Conservation (phyloP, 2,888 invertebrate species). For the Archips crataeganus region DNA sequence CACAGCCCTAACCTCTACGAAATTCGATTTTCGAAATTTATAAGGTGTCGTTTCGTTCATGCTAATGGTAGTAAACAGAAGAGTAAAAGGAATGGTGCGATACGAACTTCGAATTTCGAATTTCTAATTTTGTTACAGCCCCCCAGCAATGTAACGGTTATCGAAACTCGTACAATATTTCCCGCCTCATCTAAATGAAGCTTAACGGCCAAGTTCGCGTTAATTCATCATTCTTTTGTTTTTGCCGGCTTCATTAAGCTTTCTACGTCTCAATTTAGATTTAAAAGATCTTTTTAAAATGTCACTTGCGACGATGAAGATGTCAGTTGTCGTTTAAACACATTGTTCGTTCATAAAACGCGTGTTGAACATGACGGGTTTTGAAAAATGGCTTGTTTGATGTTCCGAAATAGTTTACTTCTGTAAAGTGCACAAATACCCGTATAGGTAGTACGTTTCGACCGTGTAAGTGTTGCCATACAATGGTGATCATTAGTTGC, state of each 20-base stretch:
- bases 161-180: too few relatives aligned
- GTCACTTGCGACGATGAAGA: constrained; percentile 21
- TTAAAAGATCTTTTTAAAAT: constrained; percentile 46
- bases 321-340: constrained; percentile 20
- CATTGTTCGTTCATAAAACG: constrained; percentile 18
- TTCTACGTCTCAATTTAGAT: constrained; percentile 53
- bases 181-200: too few relatives aligned
- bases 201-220: constrained; percentile 46
- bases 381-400: constrained; percentile 23
- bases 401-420: constrained; percentile 22
- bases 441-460: not conserved
- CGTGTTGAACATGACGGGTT: constrained; percentile 33
- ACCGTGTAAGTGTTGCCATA: too few relatives aligned
- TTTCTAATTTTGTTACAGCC: too few relatives aligned
- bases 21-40: too few relatives aligned
- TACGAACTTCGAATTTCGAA: too few relatives aligned
- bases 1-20: too few relatives aligned
- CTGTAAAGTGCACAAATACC: not conserved
- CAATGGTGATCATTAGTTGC: too few relatives aligned
- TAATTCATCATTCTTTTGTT: constrained; percentile 55
- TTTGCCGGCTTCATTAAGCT: constrained; percentile 47
- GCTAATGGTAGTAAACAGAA: too few relatives aligned
- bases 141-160: too few relatives aligned
- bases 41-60: too few relatives aligned
- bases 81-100: too few relatives aligned